phyloP scores from a whole-genome alignment of 2,888 invertebrate genomes.

The Dynastes maya region DNA sequence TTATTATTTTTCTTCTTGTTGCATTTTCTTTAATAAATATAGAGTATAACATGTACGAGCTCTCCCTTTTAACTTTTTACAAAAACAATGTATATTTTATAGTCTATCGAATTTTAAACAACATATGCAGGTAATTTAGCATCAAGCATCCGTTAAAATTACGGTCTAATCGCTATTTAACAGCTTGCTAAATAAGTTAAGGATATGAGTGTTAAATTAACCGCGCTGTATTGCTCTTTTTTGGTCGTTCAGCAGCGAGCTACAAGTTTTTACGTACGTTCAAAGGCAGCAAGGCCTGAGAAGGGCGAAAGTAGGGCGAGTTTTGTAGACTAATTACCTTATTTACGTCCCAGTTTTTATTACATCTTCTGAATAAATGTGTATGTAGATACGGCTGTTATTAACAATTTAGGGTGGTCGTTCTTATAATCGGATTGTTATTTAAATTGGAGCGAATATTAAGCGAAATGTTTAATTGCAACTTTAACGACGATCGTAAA shows the following conservation, averaged over 20 bases:
- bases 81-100: too few species aligned
- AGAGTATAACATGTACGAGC: too few species aligned
- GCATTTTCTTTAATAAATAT: too few species aligned
- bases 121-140: too few species aligned
- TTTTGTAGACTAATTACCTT: slow-evolving; percentile 27
- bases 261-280: slow-evolving; percentile 22
- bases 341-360: slow-evolving; percentile 40
- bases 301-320: background rate
- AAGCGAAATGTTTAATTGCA: slow-evolving; percentile 3
- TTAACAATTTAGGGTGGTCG: slow-evolving; percentile 2
- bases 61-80: too few species aligned
- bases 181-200: slow-evolving; percentile 49
- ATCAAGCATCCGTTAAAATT: background rate
- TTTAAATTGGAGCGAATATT: slow-evolving; percentile 23
- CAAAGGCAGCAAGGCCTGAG: background rate
- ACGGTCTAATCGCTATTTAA: slow-evolving; percentile 46
- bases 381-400: background rate
- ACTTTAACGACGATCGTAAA: slow-evolving; percentile 5
- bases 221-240: slow-evolving; percentile 41
- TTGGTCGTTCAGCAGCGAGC: slow-evolving; percentile 12
- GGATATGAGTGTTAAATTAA: slow-evolving; percentile 48
- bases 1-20: too few species aligned
- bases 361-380: background rate
- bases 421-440: slow-evolving; percentile 18
- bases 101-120: too few species aligned